Conservation (phyloP, 2,113 vertebrate genomes). For the Phaetusa simplex region DNA sequence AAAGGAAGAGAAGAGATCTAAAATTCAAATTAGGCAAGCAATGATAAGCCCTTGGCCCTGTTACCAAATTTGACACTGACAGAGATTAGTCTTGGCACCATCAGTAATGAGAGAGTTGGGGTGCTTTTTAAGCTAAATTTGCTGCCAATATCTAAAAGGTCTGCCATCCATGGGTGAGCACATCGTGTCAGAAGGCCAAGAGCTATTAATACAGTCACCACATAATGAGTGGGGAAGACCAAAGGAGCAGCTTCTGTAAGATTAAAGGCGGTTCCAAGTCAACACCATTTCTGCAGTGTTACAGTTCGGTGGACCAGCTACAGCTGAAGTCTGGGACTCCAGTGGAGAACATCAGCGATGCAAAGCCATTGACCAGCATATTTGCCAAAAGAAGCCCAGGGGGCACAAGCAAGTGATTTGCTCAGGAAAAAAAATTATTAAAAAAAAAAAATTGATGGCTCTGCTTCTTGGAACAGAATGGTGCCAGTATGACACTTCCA, state of each 20-base stretch:
- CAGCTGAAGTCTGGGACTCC: neutral
- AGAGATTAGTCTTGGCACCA: conserved; percentile 61
- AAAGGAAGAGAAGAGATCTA: conserved; percentile 44
- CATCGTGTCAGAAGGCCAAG: conserved; percentile 38
- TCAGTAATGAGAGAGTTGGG: conserved; percentile 52
- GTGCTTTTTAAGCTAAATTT: conserved; percentile 61
- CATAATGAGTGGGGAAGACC: conserved; percentile 31
- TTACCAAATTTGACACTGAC: conserved; percentile 44
- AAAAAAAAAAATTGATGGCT: neutral
- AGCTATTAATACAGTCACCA: conserved; percentile 45
- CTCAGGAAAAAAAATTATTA: neutral
- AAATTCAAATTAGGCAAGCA: conserved; percentile 49
- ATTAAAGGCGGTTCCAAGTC: conserved; percentile 23
- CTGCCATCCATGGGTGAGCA: conserved; percentile 40
- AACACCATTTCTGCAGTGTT: neutral
- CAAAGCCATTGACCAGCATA: neutral
- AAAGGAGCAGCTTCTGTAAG: conserved; percentile 17
- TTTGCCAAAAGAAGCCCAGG: neutral
- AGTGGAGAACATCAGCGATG: neutral
- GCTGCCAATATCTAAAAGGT: conserved; percentile 58
- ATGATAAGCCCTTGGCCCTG: conserved; percentile 29
- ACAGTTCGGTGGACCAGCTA: neutral
- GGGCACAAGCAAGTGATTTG: neutral
- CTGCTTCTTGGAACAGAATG: neutral
- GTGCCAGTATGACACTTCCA: neutral